Base-by-base conservation (phyloP, 2,797 vertebrate genomes). In the Gallirallus australis region DNA sequence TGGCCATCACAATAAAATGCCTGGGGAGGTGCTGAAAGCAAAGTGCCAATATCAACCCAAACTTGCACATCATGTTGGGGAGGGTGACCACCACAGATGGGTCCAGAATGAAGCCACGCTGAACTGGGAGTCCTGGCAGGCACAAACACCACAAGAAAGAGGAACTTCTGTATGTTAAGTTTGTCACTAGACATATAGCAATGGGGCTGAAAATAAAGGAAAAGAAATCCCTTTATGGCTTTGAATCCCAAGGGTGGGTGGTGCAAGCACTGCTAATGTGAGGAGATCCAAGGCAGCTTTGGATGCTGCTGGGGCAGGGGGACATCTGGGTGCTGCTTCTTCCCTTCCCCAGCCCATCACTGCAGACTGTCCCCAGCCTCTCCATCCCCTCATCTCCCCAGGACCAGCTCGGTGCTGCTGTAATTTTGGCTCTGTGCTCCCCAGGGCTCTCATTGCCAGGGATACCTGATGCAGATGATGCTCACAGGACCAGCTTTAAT, bases 401-500 rank as follows among this genome's bases (percentile, higher is more conserved):
- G n/a, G 53, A 30, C 39, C 82, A 64, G 84, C 70, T 75, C 25
- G 0, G 48, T 17, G 9, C 71, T 85, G 53, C 76, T 90, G 82
- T 61, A 93, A 92, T 90, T 93, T 85, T 5, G 3, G 78, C 70
- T 94, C 71, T 15, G 35, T 5, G 1, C 59, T 95, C 90, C 65
- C 86, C 79, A 60, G 82, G 79, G 94, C 59, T 69, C 54, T 68
- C 59, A 76, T 47, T 82, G 63, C 93, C n/a, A 1, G 60, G 87
- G 85, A 91, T 84, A 87, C 48, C 60, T 19, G 60, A 59, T 17
- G 84, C 84, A 61, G 54, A 64, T 45, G 15, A 27, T 1, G 1
- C 68, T 77, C 25, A 73, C 69, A 53, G 77, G 82, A 77, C 72
- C 86, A 95, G 73, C 45, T 13, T 65, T 92, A 95, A 95, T 90